Evolutionary conservation across 2,113 vertebrate species (phyloP).

Genomic region (Pica pica): DNA sequence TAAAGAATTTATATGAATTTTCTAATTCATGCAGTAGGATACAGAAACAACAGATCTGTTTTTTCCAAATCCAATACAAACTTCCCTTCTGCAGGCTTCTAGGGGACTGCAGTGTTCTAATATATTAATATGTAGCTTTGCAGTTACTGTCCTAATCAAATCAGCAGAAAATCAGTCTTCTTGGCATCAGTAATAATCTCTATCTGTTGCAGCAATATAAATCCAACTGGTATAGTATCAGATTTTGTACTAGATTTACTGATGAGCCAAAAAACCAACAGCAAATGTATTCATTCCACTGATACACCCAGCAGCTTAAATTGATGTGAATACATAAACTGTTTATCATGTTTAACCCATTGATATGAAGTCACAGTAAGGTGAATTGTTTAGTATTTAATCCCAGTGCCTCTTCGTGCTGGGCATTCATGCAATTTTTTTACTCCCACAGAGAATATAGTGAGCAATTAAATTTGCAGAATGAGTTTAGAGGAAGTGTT

Average conservation of each 20-base stretch:
- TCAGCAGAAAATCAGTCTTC: conserved; percentile 35
- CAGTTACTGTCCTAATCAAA: conserved; percentile 36
- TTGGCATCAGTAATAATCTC: conserved; percentile 40
- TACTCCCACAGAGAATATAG: background rate
- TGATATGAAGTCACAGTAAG: background rate
- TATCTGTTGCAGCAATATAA: conserved; percentile 48
- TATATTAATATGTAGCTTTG: background rate
- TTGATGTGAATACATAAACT: conserved; percentile 11
- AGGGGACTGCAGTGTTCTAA: background rate
- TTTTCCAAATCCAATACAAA: background rate
- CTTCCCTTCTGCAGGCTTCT: background rate
- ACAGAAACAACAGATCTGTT: background rate
- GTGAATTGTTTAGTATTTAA: background rate
- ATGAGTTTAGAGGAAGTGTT: background rate
- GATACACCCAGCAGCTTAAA: conserved; percentile 14
- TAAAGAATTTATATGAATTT: conserved; percentile 55
- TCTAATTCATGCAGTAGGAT: background rate
- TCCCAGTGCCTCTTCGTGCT: background rate
- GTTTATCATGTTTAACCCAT: conserved; percentile 33
- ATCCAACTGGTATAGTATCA: conserved; percentile 19
- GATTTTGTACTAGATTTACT: conserved; percentile 38
- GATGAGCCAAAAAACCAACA: conserved; percentile 2
- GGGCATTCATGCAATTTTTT: background rate
- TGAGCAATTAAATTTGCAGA: background rate
- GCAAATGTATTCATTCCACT: conserved; percentile 27